A percentile compares a stretch with the other conserved stretches of the same genome.
phyloP scores from a whole-genome alignment of 2,113 vertebrate genomes.

The Opisthocomus hoazin region DNA sequence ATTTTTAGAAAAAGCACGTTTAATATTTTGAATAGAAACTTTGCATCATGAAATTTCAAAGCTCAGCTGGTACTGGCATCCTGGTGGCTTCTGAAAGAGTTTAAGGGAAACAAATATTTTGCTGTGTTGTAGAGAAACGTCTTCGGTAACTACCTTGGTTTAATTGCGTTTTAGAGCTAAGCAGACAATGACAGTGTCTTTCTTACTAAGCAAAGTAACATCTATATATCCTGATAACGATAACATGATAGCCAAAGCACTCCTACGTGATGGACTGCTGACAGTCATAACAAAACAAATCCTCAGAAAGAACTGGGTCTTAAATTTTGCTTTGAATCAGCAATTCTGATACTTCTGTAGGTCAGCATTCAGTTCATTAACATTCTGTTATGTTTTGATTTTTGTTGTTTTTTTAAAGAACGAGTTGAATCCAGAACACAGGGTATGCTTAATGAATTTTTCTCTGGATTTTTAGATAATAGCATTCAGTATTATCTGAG shows the following conservation, averaged over 20 bases:
- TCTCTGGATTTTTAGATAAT: not conserved
- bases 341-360: not conserved
- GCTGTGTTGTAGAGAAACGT: not conserved
- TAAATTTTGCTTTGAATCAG: not conserved
- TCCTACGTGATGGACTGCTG: not conserved
- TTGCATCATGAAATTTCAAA: not conserved
- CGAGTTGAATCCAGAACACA: not conserved
- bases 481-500: not conserved
- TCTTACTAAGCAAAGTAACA: not conserved
- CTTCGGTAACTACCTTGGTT: not conserved
- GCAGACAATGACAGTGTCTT: not conserved
- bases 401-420: not conserved
- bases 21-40: constrained; percentile 27
- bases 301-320: not conserved
- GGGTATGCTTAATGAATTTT: not conserved
- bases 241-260: not conserved
- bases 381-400: not conserved
- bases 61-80: constrained; percentile 10
- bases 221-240: not conserved
- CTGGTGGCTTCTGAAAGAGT: not conserved
- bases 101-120: not conserved
- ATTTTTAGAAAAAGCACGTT: constrained; percentile 19
- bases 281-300: not conserved
- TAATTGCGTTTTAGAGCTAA: not conserved
- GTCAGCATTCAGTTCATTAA: not conserved